Base-by-base conservation (phyloP, 2,797 vertebrate genomes). In the Sebastes wilsoni region DNA sequence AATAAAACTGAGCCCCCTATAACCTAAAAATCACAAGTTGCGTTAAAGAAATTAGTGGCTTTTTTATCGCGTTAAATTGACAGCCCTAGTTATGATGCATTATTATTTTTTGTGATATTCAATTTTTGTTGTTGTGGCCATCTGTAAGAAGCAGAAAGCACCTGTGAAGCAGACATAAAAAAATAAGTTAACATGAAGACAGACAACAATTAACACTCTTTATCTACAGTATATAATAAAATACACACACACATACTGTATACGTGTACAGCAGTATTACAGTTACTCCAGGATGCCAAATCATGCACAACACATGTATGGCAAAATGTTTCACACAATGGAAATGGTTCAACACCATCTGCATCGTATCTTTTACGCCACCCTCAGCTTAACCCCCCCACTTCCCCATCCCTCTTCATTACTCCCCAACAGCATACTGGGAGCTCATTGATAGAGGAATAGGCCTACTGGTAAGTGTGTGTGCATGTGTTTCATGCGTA, bases 141-240 rank as follows among this genome's bases (percentile, higher is more conserved):
- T 79, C 80, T 36, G 16, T 49, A 3, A 34, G n/a, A 59, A 30
- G 36, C 27, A 72, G 74, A 72, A 16, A 60, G 65, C 46, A 81
- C 70, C 87, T 93, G 88, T 77, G 20, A 78, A 74, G 78, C 22
- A 87, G 56, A 84, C 58, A 68, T 72, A 32, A 89, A 77, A 77
- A 60, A 83, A 77, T 1, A 75, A 6, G 42, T 83, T 64, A 86
- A 70, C 38, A 70, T 52, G 22, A 81, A 61, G 13, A 58, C 28
- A 77, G 28, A 55, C 46, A 77, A 72, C 42, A 79, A 58, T 25
- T 28, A 27, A 52, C 25, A 71, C n/a, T 56, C 23, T 46, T 16
- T 16, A 46, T n/a, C 16, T 22, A 52, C 20, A 60, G 16, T 27
- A n/a, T 16, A 46, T 22, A 61, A 25, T 22, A 64, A 25, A 66